Percentiles rank a stretch among this genome's conserved stretches.
These are phyloP conservation scores for Oreochromis grahami DNA, from an alignment of 2,797 vertebrate genomes.

Conservation along the genomic window DNA sequence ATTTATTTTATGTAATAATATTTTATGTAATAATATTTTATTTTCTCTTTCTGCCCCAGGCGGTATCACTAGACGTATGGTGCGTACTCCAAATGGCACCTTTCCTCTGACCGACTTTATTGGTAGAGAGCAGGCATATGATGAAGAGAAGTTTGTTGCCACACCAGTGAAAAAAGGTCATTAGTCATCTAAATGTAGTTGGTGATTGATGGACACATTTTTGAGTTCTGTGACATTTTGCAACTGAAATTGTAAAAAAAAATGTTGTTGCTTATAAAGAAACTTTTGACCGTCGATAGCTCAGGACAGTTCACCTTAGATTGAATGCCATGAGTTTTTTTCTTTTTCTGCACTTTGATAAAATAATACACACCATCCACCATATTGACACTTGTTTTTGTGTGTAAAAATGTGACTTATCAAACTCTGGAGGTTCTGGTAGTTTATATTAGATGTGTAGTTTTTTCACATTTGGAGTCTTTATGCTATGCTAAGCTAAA, in stretches of 20 bases:
- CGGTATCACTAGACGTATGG: constrained; percentile 86
- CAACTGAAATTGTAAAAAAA: not conserved
- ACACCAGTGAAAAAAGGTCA: constrained; percentile 86
- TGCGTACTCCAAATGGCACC: constrained; percentile 76
- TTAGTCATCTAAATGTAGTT: not conserved
- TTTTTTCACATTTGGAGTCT: not conserved
- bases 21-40: not conserved
- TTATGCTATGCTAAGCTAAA: not conserved
- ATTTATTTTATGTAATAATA: not conserved
- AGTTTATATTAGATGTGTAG: not conserved
- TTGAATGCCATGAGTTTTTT: not conserved
- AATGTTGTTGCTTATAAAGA: not conserved
- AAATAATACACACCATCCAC: not conserved
- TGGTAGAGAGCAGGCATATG: constrained; percentile 77
- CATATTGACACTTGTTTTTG: not conserved
- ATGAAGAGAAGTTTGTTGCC: constrained; percentile 77
- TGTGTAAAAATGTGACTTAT: not conserved
- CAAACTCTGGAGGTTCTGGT: not conserved
- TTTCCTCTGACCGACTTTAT: constrained; percentile 78
- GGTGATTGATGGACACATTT: not conserved
- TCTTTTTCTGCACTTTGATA: not conserved
- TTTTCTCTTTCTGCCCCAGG: constrained; percentile 55
- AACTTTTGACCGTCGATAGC: not conserved
- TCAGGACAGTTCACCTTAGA: not conserved
- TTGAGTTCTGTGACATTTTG: not conserved